Evolutionary conservation across 2,113 vertebrate genomes (phyloP).

Genomic region (Dicentrarchus labrax): DNA sequence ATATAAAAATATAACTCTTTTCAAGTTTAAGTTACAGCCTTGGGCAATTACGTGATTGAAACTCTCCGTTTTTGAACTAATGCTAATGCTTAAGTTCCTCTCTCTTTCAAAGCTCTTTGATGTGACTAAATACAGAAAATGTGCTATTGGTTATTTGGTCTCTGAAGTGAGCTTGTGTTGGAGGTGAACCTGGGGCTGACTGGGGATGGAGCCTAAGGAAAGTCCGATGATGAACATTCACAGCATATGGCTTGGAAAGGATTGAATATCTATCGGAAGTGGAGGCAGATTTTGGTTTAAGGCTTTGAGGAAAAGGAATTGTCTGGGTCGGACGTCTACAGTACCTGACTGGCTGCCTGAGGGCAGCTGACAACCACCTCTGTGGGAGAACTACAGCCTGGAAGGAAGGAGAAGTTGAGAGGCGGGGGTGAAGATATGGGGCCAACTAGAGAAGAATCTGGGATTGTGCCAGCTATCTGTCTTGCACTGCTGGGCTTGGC

Average conservation of each 20-base stretch:
- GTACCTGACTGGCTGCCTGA: conserved; percentile 61
- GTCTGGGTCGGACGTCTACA: conserved; percentile 39
- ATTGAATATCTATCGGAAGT: conserved; percentile 46
- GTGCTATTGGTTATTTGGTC: conserved; percentile 63
- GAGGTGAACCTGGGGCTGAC: conserved; percentile 59
- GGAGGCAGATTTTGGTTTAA: conserved; percentile 56
- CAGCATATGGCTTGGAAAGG: conserved; percentile 26
- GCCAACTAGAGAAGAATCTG: conserved; percentile 76
- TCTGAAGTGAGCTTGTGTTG: conserved; percentile 40
- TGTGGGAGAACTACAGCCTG: conserved; percentile 66
- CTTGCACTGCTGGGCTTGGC: conserved; percentile 78
- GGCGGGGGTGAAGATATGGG: conserved; percentile 68
- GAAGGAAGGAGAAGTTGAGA: conserved; percentile 67
- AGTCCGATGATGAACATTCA: conserved; percentile 50
- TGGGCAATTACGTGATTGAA: conserved; percentile 53
- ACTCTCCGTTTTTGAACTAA: conserved; percentile 55
- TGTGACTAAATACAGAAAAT: conserved; percentile 62
- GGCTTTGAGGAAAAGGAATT: conserved; percentile 44
- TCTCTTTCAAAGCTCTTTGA: conserved; percentile 74
- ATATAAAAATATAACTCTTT: conserved; percentile 44
- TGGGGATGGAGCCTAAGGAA: conserved; percentile 33
- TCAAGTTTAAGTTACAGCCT: conserved; percentile 53
- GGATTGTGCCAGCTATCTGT: conserved; percentile 80
- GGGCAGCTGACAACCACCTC: conserved; percentile 65
- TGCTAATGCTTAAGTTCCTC: conserved; percentile 56